Base-by-base conservation (phyloP, 2,113 vertebrate genomes). In the Tichodroma muraria region DNA sequence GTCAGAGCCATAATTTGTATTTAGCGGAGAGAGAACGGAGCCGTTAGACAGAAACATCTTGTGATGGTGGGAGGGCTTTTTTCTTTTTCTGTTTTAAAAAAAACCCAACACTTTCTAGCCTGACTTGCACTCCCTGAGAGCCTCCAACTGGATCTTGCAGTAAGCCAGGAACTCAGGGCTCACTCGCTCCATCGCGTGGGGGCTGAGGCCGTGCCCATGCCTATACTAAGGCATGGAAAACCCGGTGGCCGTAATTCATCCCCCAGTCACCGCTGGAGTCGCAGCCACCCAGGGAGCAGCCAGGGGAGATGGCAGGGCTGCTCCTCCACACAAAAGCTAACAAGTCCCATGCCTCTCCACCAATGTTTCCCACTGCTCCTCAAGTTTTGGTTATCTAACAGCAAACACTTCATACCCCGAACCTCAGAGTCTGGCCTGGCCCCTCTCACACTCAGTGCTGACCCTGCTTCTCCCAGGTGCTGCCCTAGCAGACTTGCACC, bases 41-140 rank as follows among this genome's bases (percentile, higher is more conserved):
- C 96, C 91, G 93, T 95, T 93, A 97, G 97, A 97, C 96, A 91
- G 96, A 97, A 96, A 94, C 96, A 96, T 96, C 96, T 96, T 96
- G 97, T 38, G 63, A 69, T 89, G 90, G 96, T 95, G 95, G 96
- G 95, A 94, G 84, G 91, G 37, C 50, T 89, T 95, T 96, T 96
- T 91, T 80, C 24, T 86, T 76, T 84, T 75, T 92, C 68, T 66
- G 21, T 56, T 75, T 66, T 4, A 63, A 54, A 52, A 47, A 56
- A 53, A 30, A 1, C 6, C 50, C 45, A 69, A n/a, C 53, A 37
- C 47, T 91, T 87, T 92, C 77, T 73, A 89, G 88, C 95, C 93
- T 86, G 77, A 95, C 82, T 90, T 94, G 87, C 90, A 78, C 91
- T 80, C 72, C 76, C 75, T 0, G 1, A 80, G 83, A 77, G 59